phyloP scores from a whole-genome alignment of 2,888 invertebrate genomes.

The Cremastinae sp. region DNA sequence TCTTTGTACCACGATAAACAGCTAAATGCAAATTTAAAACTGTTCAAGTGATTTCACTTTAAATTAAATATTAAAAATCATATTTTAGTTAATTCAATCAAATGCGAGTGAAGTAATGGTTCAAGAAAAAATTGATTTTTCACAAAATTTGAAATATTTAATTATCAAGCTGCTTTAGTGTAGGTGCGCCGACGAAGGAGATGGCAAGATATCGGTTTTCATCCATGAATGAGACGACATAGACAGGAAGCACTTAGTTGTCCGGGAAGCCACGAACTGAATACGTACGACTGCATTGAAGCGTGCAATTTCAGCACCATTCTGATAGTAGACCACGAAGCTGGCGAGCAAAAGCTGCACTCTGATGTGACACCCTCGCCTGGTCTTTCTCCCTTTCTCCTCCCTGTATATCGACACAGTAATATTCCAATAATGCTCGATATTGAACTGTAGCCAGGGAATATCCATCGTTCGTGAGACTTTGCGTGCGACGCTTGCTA shows the following conservation, averaged over 20 bases:
- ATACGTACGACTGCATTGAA: slow-evolving; percentile 50
- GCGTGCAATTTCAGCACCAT: slow-evolving; percentile 53
- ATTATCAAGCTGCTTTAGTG: no score
- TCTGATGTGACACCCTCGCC: slow-evolving; percentile 2
- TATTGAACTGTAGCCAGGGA: slow-evolving; percentile 18
- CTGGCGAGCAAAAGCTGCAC: slow-evolving; percentile 22
- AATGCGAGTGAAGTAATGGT: no score
- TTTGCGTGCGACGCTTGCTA: slow-evolving; percentile 19
- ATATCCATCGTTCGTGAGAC: slow-evolving; percentile 31
- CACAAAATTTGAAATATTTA: no score
- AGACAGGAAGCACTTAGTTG: slow-evolving; percentile 20
- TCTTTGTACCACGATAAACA: no score
- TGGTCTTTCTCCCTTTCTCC: not conserved
- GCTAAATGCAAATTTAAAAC: no score
- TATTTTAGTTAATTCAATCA: no score
- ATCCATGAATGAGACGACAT: not conserved
- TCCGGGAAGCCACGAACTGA: slow-evolving; percentile 26
- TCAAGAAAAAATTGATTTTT: no score
- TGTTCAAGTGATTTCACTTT: no score
- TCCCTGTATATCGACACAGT: not conserved
- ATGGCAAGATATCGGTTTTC: no score
- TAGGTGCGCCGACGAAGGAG: not conserved
- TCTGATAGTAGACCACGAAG: slow-evolving; percentile 25
- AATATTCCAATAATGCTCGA: slow-evolving; percentile 39
- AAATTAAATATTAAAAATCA: no score